Base-by-base conservation (phyloP, 2,113 vertebrate genomes). In the Mola mola region DNA sequence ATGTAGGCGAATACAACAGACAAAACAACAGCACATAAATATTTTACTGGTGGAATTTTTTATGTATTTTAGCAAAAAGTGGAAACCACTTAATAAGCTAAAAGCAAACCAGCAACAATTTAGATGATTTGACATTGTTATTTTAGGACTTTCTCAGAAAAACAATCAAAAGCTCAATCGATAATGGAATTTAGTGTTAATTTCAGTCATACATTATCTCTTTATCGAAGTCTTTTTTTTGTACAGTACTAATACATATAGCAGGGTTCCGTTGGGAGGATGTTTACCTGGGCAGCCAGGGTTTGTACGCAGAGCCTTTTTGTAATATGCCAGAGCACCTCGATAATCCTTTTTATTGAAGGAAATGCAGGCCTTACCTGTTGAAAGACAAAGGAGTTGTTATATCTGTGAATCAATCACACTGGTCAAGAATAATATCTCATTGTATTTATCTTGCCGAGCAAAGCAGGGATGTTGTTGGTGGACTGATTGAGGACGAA, bases 291-390 rank as follows among this genome's bases (percentile, higher is more conserved):
- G 97, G 73, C 97, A 99, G 65, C 96, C 96, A 1, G 97, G 97
- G 76, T 98, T 98, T 65, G 97, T 99, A 13, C 97, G 94, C 16
- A 99, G 87, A 20, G 97, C 97, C 84, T 99, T 99, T 88, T 99
- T 99, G 84, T 99, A 99, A 81, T 99, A 99, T 8, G 97, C 97
- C 67, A 99, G 91, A 12, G 97, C 95, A 77, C 97, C 97, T 90
- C 97, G 94, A 72, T 97, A 99, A 88, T 99, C 97, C 69, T 99
- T 99, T 83, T 99, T 99, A 84, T 99, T 99, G 81, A 99, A 99
- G 31, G 97, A 98, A 90, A 99, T 99, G 70, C 97, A 99, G 26
- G 97, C 97, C 79, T 99, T 99, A 77, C 97, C 97, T 99, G 80
- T 85, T 29, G 44, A 78, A 75, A 5, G 69, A 85, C 37, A 75